Conservation (phyloP, 2,113 vertebrate genomes). For the Thunnus maccoyii region DNA sequence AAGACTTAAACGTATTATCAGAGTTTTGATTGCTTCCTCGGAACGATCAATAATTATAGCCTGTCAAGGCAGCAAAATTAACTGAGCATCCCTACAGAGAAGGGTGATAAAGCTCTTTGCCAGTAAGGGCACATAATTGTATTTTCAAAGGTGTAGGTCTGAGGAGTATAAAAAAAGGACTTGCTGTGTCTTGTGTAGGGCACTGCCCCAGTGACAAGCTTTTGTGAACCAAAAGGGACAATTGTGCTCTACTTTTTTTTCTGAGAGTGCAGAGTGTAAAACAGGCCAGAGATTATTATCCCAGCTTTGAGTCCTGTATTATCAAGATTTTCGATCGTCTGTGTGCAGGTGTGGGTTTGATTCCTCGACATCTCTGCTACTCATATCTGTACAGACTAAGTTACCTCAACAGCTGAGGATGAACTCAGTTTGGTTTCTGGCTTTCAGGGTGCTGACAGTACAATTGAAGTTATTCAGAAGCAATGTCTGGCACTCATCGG, state of each 20-base stretch:
- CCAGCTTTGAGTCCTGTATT: no score
- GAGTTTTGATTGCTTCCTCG: neutral
- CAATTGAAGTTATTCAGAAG: no score
- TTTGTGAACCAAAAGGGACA: neutral
- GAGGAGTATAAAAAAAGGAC: neutral
- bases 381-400: neutral
- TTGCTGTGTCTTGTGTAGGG: neutral
- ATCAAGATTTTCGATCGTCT: no score
- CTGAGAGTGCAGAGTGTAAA: slow-evolving; percentile 1
- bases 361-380: neutral
- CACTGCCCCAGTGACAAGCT: neutral
- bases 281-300: no score
- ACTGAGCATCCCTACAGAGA: neutral
- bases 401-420: neutral
- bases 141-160: neutral
- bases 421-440: neutral
- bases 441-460: neutral
- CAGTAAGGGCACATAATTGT: neutral
- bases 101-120: no score
- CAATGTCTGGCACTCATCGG: no score
- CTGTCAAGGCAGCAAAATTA: neutral
- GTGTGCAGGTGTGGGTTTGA: no score
- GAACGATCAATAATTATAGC: neutral
- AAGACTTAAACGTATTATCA: neutral
- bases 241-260: neutral